Conservation (phyloP, 1,140 invertebrate species). For the Atta texana region DNA sequence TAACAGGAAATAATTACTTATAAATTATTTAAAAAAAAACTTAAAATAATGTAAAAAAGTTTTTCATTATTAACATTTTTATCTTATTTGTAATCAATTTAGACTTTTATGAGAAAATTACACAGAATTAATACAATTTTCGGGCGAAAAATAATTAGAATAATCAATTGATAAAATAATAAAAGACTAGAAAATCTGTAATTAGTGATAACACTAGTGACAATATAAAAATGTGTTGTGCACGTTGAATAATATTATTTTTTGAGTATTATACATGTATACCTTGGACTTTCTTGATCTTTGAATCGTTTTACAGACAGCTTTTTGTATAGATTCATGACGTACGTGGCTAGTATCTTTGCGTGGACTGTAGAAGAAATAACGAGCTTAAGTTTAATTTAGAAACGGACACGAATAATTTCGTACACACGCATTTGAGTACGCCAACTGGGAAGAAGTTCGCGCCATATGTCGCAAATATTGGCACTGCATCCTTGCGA, state of each 20-base stretch:
- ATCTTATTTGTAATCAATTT: background rate
- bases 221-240: background rate
- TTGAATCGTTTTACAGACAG: constrained; percentile 21
- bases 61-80: background rate
- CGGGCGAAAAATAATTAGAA: no score
- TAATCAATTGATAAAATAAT: background rate
- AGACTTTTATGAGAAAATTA: background rate
- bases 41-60: background rate
- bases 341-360: background rate
- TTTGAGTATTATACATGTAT: background rate
- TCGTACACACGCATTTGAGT: constrained; percentile 12
- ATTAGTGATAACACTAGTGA: background rate
- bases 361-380: background rate
- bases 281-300: constrained; percentile 61
- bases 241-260: constrained; percentile 9
- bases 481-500: background rate
- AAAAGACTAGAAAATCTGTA: background rate
- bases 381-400: constrained; percentile 36
- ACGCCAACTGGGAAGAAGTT: constrained; percentile 38
- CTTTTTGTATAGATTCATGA: constrained; percentile 48
- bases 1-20: background rate
- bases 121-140: background rate
- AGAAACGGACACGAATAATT: constrained; percentile 41
- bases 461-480: constrained; percentile 38
- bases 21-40: background rate